Conservation (phyloP, 2,113 vertebrate species). For the Gopherus evgoodei region DNA sequence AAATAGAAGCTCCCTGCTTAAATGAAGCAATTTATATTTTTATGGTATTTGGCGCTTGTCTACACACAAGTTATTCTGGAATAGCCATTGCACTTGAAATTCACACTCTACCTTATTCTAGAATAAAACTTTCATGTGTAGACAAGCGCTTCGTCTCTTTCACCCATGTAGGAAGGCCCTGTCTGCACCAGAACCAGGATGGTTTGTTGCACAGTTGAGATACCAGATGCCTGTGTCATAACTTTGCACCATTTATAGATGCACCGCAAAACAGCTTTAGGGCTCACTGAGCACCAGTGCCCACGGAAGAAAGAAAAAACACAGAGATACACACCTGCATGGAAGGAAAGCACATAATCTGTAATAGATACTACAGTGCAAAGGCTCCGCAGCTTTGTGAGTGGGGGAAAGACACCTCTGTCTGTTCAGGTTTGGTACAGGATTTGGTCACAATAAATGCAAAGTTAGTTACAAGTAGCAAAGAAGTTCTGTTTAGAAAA, state of each 20-base stretch:
- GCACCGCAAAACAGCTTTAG: neutral
- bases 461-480: neutral
- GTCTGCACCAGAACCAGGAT: neutral
- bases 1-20: neutral
- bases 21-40: rapidly evolving
- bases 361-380: neutral
- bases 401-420: neutral
- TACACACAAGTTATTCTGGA: rapidly evolving
- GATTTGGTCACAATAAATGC: neutral
- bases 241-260: neutral
- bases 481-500: neutral
- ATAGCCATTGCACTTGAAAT: neutral
- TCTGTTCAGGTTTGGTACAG: rapidly evolving
- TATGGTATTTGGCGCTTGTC: neutral
- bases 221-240: rapidly evolving
- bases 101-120: neutral
- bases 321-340: no score
- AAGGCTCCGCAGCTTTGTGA: rapidly evolving
- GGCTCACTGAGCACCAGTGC: neutral
- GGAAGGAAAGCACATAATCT: rapidly evolving
- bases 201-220: rapidly evolving
- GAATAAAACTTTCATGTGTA: neutral
- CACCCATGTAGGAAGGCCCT: neutral
- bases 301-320: rapidly evolving
- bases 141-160: rapidly evolving